Evolutionary conservation across 2,113 vertebrate genomes (phyloP).

Genomic region (Isichthys henryi): DNA sequence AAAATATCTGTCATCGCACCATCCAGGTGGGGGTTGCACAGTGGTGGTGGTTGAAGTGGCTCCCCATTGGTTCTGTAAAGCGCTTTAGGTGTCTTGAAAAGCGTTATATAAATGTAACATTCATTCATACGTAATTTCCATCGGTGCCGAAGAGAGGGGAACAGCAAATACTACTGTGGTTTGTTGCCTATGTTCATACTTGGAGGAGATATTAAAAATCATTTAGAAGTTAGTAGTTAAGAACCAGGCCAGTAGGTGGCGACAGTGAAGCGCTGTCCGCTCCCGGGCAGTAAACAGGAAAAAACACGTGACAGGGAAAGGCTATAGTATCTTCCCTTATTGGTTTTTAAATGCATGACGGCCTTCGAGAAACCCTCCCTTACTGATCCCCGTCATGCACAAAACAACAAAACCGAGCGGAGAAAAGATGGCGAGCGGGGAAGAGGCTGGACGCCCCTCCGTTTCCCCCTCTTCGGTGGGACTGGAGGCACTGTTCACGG

Average conservation of each 20-base stretch:
- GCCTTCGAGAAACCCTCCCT: constrained; percentile 19
- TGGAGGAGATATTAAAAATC: neutral
- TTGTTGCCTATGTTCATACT: neutral
- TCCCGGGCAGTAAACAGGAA: constrained; percentile 45
- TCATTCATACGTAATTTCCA: no score
- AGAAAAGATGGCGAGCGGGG: constrained; percentile 63
- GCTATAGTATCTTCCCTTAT: constrained; percentile 12
- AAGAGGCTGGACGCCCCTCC: constrained; percentile 54
- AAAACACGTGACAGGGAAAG: constrained; percentile 51
- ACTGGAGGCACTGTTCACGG: constrained; percentile 61
- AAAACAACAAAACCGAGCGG: constrained; percentile 56
- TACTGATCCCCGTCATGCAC: constrained; percentile 50
- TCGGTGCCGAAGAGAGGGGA: neutral
- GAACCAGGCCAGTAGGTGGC: neutral
- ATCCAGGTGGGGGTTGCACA: no score
- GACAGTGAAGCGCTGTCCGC: neutral
- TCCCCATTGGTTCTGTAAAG: neutral
- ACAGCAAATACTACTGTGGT: neutral
- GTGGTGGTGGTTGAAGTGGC: neutral
- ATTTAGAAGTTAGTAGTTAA: neutral
- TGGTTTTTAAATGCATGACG: constrained; percentile 32
- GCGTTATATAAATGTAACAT: neutral
- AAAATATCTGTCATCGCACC: neutral
- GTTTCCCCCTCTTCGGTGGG: constrained; percentile 47
- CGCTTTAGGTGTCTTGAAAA: no score